Conservation (phyloP, 2,888 invertebrate genomes). For the Epistrophe eligans region DNA sequence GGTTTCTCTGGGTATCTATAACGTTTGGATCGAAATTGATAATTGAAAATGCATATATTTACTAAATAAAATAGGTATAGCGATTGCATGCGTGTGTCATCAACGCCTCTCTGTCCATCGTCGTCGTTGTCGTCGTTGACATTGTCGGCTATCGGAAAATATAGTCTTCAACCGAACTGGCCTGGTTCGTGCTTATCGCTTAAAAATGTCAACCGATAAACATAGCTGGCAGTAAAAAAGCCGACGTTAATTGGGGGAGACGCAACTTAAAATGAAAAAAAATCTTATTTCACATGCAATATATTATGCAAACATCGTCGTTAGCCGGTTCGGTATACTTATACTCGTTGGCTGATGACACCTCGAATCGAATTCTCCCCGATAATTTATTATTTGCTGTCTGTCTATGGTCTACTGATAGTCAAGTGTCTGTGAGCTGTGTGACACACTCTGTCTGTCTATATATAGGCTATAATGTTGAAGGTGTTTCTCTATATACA, state of each 20-base stretch:
- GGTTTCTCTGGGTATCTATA: slow-evolving; percentile 6
- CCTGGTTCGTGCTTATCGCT: slow-evolving; percentile 64
- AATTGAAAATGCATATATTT: slow-evolving; percentile 61
- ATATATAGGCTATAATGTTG: neutral
- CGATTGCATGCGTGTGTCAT: slow-evolving; percentile 26
- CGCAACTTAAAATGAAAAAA: slow-evolving; percentile 15
- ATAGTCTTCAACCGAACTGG: slow-evolving; percentile 19
- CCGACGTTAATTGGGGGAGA: slow-evolving; percentile 57
- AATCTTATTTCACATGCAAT: slow-evolving; percentile 35
- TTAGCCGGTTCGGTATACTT: neutral
- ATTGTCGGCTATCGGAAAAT: slow-evolving; percentile 8
- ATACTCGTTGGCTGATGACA: neutral
- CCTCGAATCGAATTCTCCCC: neutral
- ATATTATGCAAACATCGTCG: slow-evolving; percentile 39
- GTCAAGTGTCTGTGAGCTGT: slow-evolving; percentile 23
- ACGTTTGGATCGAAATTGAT: slow-evolving; percentile 47
- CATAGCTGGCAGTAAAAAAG: slow-evolving; percentile 41
- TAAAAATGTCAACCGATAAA: slow-evolving; percentile 44
- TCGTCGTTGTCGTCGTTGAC: slow-evolving; percentile 2
- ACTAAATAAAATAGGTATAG: slow-evolving; percentile 36
- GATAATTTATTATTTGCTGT: slow-evolving; percentile 65
- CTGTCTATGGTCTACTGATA: slow-evolving; percentile 63
- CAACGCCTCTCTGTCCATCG: neutral
- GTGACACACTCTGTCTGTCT: slow-evolving; percentile 26
- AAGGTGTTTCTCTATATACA: slow-evolving; percentile 18